Conservation (phyloP, 2,888 invertebrate genomes). For the Tyria jacobaeae region DNA sequence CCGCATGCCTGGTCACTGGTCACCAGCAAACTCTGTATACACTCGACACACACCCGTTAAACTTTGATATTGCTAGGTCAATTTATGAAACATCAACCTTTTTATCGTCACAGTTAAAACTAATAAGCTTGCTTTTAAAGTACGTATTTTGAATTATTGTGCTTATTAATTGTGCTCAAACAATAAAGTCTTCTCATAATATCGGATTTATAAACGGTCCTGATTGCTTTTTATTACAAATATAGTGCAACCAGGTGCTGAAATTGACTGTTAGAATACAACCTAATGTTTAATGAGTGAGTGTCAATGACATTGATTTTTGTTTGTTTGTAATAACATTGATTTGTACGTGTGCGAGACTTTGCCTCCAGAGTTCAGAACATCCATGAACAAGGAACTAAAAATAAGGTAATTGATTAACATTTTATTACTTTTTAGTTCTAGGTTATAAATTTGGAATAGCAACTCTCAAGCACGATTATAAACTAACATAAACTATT, state of each 20-base stretch:
- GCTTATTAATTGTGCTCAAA: neutral
- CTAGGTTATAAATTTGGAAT: neutral
- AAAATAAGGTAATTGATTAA: neutral
- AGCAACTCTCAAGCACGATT: neutral
- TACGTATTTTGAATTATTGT: neutral
- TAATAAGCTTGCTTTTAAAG: neutral
- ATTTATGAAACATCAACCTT: constrained; percentile 7
- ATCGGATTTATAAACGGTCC: too few relatives aligned
- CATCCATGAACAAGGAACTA: neutral
- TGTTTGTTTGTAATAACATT: too few relatives aligned
- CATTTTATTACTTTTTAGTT: neutral
- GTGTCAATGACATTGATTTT: neutral
- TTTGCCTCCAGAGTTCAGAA: neutral
- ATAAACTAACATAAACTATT: neutral
- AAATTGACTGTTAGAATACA: neutral
- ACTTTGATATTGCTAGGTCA: constrained; percentile 28
- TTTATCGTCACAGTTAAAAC: neutral
- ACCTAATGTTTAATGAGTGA: neutral
- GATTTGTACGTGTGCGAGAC: neutral
- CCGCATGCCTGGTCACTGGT: constrained; percentile 21
- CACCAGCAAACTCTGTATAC: constrained; percentile 27
- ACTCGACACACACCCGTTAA: constrained; percentile 28
- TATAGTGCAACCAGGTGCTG: neutral
- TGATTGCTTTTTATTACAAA: neutral
- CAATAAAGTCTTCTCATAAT: neutral